These are phyloP conservation scores for Gryllus bimaculatus DNA, from an alignment of 1,140 invertebrate genomes.

Conservation along the genomic window DNA sequence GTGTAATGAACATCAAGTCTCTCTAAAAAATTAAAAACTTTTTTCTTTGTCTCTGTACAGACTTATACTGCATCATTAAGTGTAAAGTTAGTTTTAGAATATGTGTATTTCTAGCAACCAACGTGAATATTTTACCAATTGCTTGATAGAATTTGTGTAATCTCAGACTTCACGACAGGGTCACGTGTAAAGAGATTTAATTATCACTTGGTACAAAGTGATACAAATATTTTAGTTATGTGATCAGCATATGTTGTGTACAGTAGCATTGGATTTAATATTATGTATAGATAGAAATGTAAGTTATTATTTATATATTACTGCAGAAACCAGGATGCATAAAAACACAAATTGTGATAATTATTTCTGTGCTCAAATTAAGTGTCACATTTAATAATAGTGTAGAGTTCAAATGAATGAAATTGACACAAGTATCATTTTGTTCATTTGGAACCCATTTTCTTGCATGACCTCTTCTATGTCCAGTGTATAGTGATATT, in stretches of 20 bases:
- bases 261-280: background rate
- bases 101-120: background rate
- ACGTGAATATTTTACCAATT: background rate
- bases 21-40: too few relatives aligned
- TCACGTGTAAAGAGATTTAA: background rate
- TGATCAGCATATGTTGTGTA: conserved; percentile 1
- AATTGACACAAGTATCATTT: too few relatives aligned
- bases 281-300: background rate
- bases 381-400: background rate
- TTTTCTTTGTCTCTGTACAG: too few relatives aligned
- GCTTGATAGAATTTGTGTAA: background rate
- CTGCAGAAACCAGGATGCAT: background rate
- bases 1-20: too few relatives aligned
- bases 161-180: background rate
- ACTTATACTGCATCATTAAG: too few relatives aligned
- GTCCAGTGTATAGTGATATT: too few relatives aligned
- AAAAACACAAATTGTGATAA: background rate
- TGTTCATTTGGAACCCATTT: too few relatives aligned
- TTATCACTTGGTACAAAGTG: background rate
- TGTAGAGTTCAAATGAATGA: too few relatives aligned
- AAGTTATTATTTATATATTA: background rate
- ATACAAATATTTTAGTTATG: background rate
- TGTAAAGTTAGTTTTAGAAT: background rate
- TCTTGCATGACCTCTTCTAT: too few relatives aligned
- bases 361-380: background rate